Evolutionary conservation across 2,888 invertebrate species (phyloP), one percentile per base, ranked within the genome.

Genomic region (Diachrysia chrysitis): DNA sequence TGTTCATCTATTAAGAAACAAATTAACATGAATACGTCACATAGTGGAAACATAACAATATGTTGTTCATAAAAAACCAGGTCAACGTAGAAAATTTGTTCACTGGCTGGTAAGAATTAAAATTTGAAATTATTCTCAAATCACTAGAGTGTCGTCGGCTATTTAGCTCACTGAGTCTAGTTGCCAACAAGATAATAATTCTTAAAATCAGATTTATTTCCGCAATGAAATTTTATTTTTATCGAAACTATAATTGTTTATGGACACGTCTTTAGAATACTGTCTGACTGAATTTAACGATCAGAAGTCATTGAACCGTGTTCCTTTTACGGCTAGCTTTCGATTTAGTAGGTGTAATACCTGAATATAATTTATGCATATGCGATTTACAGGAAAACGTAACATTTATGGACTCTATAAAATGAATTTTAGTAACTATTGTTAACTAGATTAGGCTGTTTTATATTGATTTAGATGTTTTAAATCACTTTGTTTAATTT

Each of bases 261-360:
- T 80, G 70, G 35, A 74, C 69, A 59, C 62, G 32, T 59, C 74
- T 71, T 80, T 76, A 83, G 59, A 63, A 23, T 53, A 58, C 67
- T 62, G 72, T 62, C 42, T 29, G 58, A 76, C 71, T 63, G 78
- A 70, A 66, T 78, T 81, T 77, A 79, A 78, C 78, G 73, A 81
- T 74, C 68, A 69, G 63, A 60, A 81, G 87, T 84, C 87, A 85
- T 73, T 79, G 85, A 83, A 79, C 86, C 68, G 73, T 73, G 82
- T 16, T 82, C 82, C 80, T 80, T 85, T 86, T 84, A 84, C 71
- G 82, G 83, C 71, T 75, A 76, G 75, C 71, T 65, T 78, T 75
- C 73, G 60, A 61, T 66, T 71, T 76, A 68, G 64, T 68, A 60
- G 60, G 71, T 17, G 19, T 21, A 19, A 56, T 79, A 79, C 75